These are phyloP conservation scores for Ochropleura plecta DNA, from an alignment of 2,888 invertebrate species.

Conservation along the genomic window DNA sequence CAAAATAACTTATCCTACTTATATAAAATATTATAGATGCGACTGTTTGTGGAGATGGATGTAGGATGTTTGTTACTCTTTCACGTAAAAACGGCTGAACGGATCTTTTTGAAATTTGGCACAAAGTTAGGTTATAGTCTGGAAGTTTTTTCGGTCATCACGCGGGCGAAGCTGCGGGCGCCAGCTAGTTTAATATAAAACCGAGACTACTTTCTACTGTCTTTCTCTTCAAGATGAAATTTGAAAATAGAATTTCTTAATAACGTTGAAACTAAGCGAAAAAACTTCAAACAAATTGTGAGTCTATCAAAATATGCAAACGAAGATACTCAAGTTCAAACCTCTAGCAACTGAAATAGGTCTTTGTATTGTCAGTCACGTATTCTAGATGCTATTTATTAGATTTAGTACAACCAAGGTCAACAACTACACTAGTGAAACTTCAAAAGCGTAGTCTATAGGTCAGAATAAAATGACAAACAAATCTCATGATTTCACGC, in stretches of 20 bases:
- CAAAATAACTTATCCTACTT: no score
- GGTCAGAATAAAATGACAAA: not conserved
- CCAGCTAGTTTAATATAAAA: conserved; percentile 1
- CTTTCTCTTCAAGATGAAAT: conserved; percentile 24
- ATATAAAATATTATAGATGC: no score
- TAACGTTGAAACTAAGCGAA: conserved; percentile 5
- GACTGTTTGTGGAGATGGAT: no score
- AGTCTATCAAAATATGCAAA: conserved; percentile 13
- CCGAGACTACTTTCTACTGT: not conserved
- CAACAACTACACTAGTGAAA: not conserved
- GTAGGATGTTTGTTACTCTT: no score
- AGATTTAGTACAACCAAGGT: not conserved
- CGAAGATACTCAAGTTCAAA: not conserved
- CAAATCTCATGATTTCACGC: not conserved
- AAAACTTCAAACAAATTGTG: conserved; percentile 30
- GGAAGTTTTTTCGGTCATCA: not conserved
- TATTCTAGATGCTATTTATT: not conserved
- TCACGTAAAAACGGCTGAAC: no score
- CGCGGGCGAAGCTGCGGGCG: no score
- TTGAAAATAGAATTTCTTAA: conserved; percentile 36
- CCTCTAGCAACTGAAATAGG: not conserved
- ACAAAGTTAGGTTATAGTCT: no score
- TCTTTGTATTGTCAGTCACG: not conserved
- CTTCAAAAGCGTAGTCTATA: not conserved
- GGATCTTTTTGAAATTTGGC: no score